Percentiles rank a stretch among this genome's conserved stretches.
Conservation (phyloP, 2,113 vertebrate species). For the Pandion haliaetus region DNA sequence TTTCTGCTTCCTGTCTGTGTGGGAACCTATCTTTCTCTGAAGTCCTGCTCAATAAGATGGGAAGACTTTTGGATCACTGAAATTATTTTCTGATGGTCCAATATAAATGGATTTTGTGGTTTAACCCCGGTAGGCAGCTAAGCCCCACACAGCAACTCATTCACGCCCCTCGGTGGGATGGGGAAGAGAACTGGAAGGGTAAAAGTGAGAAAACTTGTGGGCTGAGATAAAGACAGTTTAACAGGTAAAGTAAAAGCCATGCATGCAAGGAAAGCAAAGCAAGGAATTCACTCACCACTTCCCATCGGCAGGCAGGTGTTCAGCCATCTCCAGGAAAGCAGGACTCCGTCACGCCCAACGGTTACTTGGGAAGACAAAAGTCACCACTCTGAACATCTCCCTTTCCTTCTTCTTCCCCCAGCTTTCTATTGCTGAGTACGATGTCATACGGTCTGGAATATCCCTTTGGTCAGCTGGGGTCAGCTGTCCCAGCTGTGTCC, state of each 20-base stretch:
- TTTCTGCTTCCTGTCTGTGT: background rate
- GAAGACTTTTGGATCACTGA: background rate
- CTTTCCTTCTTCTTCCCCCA: too few relatives aligned
- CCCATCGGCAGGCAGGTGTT: rapidly evolving
- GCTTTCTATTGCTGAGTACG: too few relatives aligned
- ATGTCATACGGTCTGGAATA: too few relatives aligned
- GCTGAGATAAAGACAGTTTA: background rate
- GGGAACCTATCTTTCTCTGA: background rate
- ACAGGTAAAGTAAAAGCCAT: background rate
- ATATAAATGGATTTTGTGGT: background rate
- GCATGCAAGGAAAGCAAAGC: background rate
- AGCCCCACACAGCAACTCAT: background rate
- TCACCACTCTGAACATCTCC: too few relatives aligned
- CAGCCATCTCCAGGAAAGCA: background rate
- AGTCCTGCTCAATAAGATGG: background rate
- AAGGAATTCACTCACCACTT: background rate
- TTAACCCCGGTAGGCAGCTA: background rate
- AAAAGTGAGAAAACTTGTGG: background rate
- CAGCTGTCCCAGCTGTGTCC: too few relatives aligned
- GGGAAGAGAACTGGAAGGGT: background rate
- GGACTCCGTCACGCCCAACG: rapidly evolving
- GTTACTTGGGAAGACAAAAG: background rate
- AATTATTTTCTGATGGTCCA: background rate
- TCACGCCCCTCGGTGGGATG: background rate
- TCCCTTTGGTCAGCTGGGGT: too few relatives aligned